These are phyloP conservation scores for Polypterus senegalus DNA, from an alignment of 2,113 vertebrate species.

Conservation along the genomic window DNA sequence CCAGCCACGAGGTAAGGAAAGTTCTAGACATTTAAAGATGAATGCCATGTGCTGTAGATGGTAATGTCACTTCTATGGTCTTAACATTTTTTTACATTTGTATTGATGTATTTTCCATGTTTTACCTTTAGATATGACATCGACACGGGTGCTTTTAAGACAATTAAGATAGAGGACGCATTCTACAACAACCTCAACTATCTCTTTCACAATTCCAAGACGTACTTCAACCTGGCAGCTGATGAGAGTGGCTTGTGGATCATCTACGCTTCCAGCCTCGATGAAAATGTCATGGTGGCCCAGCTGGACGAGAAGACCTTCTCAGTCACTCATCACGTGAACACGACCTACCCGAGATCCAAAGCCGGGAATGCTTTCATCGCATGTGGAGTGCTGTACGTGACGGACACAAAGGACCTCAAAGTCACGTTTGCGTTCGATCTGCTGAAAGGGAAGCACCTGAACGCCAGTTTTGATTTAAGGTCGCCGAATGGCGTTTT, in stretches of 20 bases:
- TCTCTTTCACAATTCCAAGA: constrained; percentile 83
- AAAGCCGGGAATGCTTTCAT: constrained; percentile 89
- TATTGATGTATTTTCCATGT: neutral
- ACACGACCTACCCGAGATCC: constrained; percentile 77
- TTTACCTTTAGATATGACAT: constrained; percentile 58
- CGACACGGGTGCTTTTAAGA: constrained; percentile 39
- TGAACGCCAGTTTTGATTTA: constrained; percentile 71
- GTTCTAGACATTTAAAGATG: too few species aligned
- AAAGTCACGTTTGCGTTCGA: constrained; percentile 78
- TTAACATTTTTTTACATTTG: neutral
- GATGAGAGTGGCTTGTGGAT: constrained; percentile 87
- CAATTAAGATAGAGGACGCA: constrained; percentile 59
- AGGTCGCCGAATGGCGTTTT: constrained; percentile 65
- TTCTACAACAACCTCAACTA: constrained; percentile 71
- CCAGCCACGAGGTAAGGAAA: too few species aligned
- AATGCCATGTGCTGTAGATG: too few species aligned
- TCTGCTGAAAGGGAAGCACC: constrained; percentile 59
- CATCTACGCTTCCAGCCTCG: constrained; percentile 70
- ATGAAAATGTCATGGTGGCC: constrained; percentile 75
- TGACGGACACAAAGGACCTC: constrained; percentile 76
- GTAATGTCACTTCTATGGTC: too few species aligned
- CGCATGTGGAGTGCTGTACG: constrained; percentile 72
- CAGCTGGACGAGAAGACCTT: constrained; percentile 69
- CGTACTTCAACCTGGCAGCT: constrained; percentile 81
- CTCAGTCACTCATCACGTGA: constrained; percentile 54